A percentile compares a stretch with the other conserved stretches of the same genome.
Conservation (phyloP, 2,797 vertebrate species). For the Xenops minutus region DNA sequence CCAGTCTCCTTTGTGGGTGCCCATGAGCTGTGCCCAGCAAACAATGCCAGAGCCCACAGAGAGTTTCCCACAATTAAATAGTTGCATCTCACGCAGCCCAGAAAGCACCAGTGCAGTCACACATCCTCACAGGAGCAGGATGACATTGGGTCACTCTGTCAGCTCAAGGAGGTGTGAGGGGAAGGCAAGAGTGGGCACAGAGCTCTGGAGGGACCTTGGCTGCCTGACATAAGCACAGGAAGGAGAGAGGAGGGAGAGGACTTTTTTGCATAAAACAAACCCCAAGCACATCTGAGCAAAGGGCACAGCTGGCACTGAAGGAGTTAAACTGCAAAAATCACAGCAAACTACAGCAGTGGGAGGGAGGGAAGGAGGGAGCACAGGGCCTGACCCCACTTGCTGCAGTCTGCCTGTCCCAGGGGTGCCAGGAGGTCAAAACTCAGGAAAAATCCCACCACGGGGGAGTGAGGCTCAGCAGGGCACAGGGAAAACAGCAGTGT, state of each 20-base stretch:
- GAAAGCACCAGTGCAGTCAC: not conserved
- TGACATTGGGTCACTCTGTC: fast-evolving
- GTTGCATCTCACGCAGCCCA: not conserved
- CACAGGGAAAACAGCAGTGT: not conserved
- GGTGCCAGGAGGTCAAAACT: not conserved
- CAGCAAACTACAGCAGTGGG: not conserved
- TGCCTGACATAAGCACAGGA: not conserved
- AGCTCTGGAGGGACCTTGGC: fast-evolving
- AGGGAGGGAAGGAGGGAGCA: not conserved
- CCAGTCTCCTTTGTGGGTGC: not conserved
- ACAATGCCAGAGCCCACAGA: fast-evolving
- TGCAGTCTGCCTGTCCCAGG: not conserved
- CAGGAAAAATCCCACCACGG: not conserved
- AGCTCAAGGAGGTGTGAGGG: not conserved
- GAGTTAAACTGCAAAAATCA: not conserved
- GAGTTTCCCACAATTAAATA: not conserved
- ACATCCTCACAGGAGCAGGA: not conserved
- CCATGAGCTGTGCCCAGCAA: not conserved
- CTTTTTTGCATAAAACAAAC: not conserved
- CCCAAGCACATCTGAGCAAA: not conserved
- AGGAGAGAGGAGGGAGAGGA: not conserved
- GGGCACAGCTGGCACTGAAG: not conserved
- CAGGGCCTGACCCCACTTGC: not conserved
- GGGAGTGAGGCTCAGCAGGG: not conserved
- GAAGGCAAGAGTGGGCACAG: not conserved